Percentiles rank a stretch among this genome's conserved stretches.
These are phyloP conservation scores for Cryptoprocta ferox DNA, from an alignment of 2,797 vertebrate species.

Conservation along the genomic window DNA sequence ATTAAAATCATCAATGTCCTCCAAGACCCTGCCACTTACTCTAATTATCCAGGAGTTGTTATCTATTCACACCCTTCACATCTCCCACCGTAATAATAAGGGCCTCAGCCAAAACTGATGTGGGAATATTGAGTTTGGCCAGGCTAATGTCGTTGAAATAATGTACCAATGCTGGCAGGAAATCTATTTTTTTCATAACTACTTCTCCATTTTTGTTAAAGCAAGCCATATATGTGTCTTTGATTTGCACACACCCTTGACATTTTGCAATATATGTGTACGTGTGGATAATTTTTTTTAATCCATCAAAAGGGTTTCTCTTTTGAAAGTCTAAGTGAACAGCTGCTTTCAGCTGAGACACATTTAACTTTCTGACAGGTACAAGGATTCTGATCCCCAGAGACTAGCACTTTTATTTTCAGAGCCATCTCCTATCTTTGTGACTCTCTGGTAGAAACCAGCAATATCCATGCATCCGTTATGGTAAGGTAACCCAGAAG, in stretches of 20 bases:
- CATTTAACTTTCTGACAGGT: conserved; percentile 85
- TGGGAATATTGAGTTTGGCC: background rate
- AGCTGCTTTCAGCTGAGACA: conserved; percentile 78
- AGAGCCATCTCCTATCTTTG: conserved; percentile 75
- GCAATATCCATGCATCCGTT: conserved; percentile 47
- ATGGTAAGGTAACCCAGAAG: conserved; percentile 64
- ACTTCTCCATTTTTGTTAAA: background rate
- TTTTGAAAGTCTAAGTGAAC: conserved; percentile 77
- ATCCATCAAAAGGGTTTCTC: conserved; percentile 73
- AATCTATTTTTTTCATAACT: background rate
- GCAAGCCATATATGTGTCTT: background rate
- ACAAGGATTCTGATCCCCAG: conserved; percentile 77
- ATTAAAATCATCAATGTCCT: background rate
- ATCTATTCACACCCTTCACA: background rate
- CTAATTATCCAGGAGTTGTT: background rate
- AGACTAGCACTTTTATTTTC: conserved; percentile 81
- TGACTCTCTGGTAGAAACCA: conserved; percentile 68
- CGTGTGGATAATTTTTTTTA: conserved; percentile 44
- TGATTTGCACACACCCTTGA: background rate
- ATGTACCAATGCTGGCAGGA: background rate
- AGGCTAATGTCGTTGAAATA: background rate
- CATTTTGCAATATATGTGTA: conserved; percentile 36
- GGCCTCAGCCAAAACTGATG: background rate
- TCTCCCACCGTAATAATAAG: background rate
- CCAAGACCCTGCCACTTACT: background rate